Percentiles rank a stretch among this genome's conserved stretches.
These are phyloP conservation scores for Myotis myotis DNA, from an alignment of 2,797 vertebrate species.

Conservation along the genomic window DNA sequence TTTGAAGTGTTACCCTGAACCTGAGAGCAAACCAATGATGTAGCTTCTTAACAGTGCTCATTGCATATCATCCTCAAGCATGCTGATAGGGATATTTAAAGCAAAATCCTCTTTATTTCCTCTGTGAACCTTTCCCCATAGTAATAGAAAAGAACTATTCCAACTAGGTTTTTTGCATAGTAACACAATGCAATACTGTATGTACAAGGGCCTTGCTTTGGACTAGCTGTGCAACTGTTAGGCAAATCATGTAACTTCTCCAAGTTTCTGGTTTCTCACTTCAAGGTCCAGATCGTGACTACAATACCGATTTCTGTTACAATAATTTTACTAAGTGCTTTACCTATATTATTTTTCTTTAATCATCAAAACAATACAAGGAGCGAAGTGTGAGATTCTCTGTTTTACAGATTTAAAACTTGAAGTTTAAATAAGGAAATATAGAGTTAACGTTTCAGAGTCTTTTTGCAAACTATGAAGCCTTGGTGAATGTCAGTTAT, in stretches of 20 bases:
- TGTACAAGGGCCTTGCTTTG: background rate
- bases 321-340: background rate
- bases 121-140: background rate
- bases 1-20: background rate
- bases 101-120: background rate
- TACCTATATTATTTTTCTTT: constrained; percentile 16
- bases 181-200: background rate
- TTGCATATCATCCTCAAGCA: background rate
- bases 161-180: background rate
- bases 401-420: constrained; percentile 8
- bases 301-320: background rate
- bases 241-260: background rate
- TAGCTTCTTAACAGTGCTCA: background rate
- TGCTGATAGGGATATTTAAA: background rate
- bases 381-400: background rate
- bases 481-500: background rate
- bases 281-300: background rate
- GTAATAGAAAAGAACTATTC: background rate
- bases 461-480: background rate
- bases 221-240: background rate
- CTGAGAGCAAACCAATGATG: background rate
- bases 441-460: background rate
- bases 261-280: constrained; percentile 26
- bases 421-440: constrained; percentile 6
- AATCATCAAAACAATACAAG: background rate